Percentiles rank a stretch among this genome's conserved stretches.
phyloP scores from a whole-genome alignment of 2,888 invertebrate species.

The Nephrocerus scutellatus region DNA sequence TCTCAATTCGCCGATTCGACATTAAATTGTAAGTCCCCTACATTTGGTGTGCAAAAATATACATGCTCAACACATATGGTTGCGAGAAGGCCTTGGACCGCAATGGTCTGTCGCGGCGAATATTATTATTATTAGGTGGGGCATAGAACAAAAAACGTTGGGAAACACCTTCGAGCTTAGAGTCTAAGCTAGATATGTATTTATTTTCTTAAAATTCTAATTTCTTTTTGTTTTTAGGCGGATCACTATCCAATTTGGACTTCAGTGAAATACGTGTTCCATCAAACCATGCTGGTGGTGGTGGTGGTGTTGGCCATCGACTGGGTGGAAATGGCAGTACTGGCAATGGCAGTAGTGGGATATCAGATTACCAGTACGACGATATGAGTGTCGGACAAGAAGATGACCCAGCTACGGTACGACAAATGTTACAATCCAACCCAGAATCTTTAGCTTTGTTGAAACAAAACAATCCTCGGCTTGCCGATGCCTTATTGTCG shows the following conservation, averaged over 20 bases:
- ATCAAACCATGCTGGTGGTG: constrained; percentile 31
- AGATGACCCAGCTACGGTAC: constrained; percentile 76
- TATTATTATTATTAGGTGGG: no score
- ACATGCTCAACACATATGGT: no score
- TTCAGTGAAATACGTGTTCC: constrained; percentile 84
- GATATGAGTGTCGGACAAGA: constrained; percentile 50
- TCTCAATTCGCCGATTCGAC: no score
- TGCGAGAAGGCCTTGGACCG: no score
- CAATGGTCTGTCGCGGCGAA: no score
- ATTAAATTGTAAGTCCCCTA: no score
- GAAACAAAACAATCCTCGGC: constrained; percentile 85
- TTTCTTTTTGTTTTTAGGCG: constrained; percentile 27
- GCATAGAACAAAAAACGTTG: no score
- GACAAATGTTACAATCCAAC: constrained; percentile 80
- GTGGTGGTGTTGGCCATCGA: constrained; percentile 9
- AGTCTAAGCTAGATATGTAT: background rate
- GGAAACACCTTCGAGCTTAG: no score
- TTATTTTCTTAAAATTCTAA: background rate
- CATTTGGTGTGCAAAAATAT: no score
- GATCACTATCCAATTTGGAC: constrained; percentile 65
- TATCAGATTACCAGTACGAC: no score
- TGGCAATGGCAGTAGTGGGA: no score
- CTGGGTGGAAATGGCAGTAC: constrained; percentile 6
- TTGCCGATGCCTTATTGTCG: constrained; percentile 84
- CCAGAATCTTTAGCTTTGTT: constrained; percentile 85